Evolutionary conservation across 2,888 invertebrate species (phyloP).

Genomic region (Coelopa pilipes): DNA sequence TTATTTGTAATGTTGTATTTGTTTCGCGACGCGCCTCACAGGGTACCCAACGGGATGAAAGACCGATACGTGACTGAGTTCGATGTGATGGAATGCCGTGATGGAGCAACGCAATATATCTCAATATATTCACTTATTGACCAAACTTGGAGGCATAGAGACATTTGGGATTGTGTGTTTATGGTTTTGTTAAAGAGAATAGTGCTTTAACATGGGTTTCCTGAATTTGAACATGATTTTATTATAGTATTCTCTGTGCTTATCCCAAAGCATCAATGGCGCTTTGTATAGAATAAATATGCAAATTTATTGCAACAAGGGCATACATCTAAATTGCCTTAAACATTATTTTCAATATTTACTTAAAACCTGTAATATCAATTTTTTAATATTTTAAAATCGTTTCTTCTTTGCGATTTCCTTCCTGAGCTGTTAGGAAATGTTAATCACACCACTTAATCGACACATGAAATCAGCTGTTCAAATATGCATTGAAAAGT

Average conservation of each 20-base stretch:
- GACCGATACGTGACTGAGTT: conserved; percentile 12
- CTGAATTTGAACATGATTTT: background rate
- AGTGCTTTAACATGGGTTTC: too few species aligned
- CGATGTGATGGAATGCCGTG: conserved; percentile 7
- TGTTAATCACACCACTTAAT: too few species aligned
- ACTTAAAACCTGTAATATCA: too few species aligned
- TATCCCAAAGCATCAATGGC: too few species aligned
- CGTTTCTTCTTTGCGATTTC: too few species aligned
- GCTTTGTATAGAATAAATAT: too few species aligned
- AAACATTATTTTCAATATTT: too few species aligned
- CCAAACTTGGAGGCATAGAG: conserved; percentile 47
- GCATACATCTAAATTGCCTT: too few species aligned
- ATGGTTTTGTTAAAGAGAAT: background rate
- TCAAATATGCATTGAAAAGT: background rate
- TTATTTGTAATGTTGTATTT: conserved; percentile 1
- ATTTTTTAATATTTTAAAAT: too few species aligned
- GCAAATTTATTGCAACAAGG: too few species aligned
- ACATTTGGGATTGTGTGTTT: conserved; percentile 12
- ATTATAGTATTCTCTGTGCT: background rate
- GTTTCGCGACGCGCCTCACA: conserved; percentile 54
- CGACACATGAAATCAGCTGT: too few species aligned
- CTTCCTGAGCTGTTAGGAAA: too few species aligned
- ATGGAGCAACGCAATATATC: background rate
- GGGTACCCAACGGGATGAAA: conserved; percentile 53
- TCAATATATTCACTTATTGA: conserved; percentile 47